A percentile compares a stretch with the other conserved stretches of the same genome.
These are phyloP conservation scores for Agrotis ipsilon DNA, from an alignment of 2,888 invertebrate species.

Conservation along the genomic window DNA sequence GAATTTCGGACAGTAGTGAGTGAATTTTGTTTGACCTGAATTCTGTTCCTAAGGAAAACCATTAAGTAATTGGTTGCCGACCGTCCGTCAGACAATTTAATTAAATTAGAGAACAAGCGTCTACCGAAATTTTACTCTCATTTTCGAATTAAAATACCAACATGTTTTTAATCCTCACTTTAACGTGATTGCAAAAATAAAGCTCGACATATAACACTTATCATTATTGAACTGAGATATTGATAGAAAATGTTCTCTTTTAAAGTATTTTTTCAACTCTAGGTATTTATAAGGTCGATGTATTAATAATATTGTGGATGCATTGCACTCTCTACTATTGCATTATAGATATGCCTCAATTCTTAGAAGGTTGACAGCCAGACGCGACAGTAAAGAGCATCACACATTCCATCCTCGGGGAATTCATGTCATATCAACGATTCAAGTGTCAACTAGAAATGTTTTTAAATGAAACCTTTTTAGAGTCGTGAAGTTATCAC, in stretches of 20 bases:
- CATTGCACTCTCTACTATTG: not conserved
- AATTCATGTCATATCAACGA: constrained; percentile 13
- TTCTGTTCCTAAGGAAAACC: constrained; percentile 37
- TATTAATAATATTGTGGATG: too few relatives aligned
- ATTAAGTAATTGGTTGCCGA: constrained; percentile 52
- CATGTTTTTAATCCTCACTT: constrained; percentile 8
- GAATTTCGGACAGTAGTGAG: not conserved
- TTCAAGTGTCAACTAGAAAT: constrained; percentile 19
- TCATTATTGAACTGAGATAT: not conserved
- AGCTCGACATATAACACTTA: not conserved
- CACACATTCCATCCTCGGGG: not conserved
- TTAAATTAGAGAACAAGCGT: constrained; percentile 39
- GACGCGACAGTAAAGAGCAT: not conserved
- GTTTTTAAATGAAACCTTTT: constrained; percentile 49
- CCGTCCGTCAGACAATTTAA: constrained; percentile 44
- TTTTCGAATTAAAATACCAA: constrained; percentile 25
- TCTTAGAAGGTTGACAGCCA: not conserved
- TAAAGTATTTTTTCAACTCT: not conserved
- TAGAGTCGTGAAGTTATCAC: constrained; percentile 33
- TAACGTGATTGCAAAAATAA: constrained; percentile 8
- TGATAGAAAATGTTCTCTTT: not conserved
- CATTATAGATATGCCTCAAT: not conserved
- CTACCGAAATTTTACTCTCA: constrained; percentile 33
- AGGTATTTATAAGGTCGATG: too few relatives aligned
- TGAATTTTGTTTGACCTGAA: constrained; percentile 11